These are phyloP conservation scores for Drosophila fungiperda DNA, from an alignment of 2,888 invertebrate species.

Conservation along the genomic window DNA sequence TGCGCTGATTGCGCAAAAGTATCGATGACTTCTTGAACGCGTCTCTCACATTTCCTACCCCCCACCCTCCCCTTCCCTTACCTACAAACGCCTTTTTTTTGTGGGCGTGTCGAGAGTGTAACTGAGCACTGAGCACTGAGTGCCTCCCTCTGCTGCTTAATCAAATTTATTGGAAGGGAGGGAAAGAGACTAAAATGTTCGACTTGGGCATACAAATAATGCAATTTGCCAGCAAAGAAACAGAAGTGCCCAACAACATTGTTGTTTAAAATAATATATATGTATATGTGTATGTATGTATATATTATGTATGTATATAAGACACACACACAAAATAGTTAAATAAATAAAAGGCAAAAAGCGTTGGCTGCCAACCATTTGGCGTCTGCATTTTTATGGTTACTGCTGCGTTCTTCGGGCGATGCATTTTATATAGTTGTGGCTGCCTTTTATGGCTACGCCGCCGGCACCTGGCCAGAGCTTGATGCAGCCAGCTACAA, in stretches of 20 bases:
- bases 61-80: background rate
- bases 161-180: slow-evolving; percentile 46
- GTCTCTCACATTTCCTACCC: slow-evolving; percentile 7
- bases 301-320: background rate
- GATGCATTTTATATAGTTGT: slow-evolving; percentile 55
- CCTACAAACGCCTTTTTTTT: background rate
- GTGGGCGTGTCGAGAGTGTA: slow-evolving; percentile 51
- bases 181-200: slow-evolving; percentile 21
- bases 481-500: background rate
- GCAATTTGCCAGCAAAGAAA: slow-evolving; percentile 61
- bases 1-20: slow-evolving; percentile 81
- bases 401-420: slow-evolving; percentile 44
- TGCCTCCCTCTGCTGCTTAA: slow-evolving; percentile 42
- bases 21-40: slow-evolving; percentile 76
- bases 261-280: slow-evolving; percentile 48
- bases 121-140: slow-evolving; percentile 27
- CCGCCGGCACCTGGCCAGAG: slow-evolving; percentile 15
- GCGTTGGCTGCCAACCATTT: slow-evolving; percentile 15
- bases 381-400: slow-evolving; percentile 58
- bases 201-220: slow-evolving; percentile 68
- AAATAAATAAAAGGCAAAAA: slow-evolving; percentile 62
- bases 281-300: background rate
- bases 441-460: slow-evolving; percentile 54
- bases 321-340: slow-evolving; percentile 39
- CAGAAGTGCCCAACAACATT: slow-evolving; percentile 54